Conservation (phyloP, 2,888 invertebrate species). For the Marronus borbonicus region DNA sequence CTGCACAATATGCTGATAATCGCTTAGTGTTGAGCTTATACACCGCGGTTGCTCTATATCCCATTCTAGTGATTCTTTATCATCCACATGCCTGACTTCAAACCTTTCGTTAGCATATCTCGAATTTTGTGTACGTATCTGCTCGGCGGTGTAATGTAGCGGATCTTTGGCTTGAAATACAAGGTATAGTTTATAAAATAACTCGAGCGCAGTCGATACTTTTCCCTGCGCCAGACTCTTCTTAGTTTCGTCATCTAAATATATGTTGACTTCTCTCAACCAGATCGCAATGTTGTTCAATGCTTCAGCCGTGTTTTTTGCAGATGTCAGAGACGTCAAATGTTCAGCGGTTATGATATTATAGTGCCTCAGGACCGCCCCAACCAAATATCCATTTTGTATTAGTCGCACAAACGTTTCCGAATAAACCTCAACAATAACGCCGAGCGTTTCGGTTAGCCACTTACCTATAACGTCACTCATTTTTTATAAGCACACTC, state of each 20-base stretch:
- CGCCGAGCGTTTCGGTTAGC: constrained; percentile 74
- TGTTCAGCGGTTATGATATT: constrained; percentile 75
- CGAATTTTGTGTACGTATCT: constrained; percentile 65
- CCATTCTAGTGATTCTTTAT: constrained; percentile 29
- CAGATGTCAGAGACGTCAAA: constrained; percentile 69
- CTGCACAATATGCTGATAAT: constrained; percentile 71
- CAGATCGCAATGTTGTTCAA: constrained; percentile 72
- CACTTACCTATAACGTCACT: constrained; percentile 73
- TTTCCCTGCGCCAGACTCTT: constrained; percentile 71
- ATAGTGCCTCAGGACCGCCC: constrained; percentile 74
- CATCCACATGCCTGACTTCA: constrained; percentile 62
- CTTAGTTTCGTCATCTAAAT: constrained; percentile 70
- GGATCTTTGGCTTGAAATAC: constrained; percentile 75
- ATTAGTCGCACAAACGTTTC: constrained; percentile 74
- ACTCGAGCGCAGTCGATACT: constrained; percentile 72
- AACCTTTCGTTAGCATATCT: constrained; percentile 63
- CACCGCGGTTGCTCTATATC: not conserved
- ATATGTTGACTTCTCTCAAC: constrained; percentile 72
- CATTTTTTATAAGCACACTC: constrained; percentile 35
- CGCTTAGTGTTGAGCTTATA: constrained; percentile 47
- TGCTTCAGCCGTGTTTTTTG: constrained; percentile 57
- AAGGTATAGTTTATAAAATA: constrained; percentile 77
- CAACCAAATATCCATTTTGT: constrained; percentile 75
- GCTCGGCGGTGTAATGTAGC: constrained; percentile 73
- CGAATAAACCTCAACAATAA: constrained; percentile 73